A percentile compares a stretch with the other conserved stretches of the same genome.
Conservation (phyloP, 2,888 invertebrate genomes). For the Drosophila austrosaltans region DNA sequence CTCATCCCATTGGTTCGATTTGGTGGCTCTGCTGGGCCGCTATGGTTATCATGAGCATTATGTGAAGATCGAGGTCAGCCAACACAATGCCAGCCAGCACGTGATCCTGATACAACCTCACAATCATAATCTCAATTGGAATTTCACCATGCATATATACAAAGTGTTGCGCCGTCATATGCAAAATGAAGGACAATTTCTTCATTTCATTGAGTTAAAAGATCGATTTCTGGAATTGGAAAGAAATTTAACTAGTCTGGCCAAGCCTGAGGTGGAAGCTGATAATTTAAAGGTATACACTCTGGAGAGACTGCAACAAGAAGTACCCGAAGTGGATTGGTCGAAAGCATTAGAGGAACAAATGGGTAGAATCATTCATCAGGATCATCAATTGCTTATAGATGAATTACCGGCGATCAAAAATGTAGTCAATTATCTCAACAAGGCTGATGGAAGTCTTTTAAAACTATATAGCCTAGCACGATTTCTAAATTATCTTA, state of each 20-base stretch:
- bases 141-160: conserved; percentile 57
- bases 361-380: conserved; percentile 46
- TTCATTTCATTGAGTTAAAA: conserved; percentile 27
- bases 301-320: conserved; percentile 48
- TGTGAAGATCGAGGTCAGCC: conserved; percentile 59
- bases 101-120: conserved; percentile 68
- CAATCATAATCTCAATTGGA: conserved; percentile 45
- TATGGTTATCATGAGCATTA: conserved; percentile 75
- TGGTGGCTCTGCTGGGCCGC: conserved; percentile 60
- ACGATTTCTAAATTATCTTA: conserved; percentile 66
- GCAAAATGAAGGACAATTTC: conserved; percentile 11
- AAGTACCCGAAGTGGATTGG: conserved; percentile 64
- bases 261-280: conserved; percentile 46
- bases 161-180: conserved; percentile 44
- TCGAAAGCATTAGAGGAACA: conserved; percentile 48
- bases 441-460: conserved; percentile 47
- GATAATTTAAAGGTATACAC: conserved; percentile 51
- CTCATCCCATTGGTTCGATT: conserved; percentile 60
- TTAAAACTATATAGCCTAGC: conserved; percentile 68
- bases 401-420: conserved; percentile 57
- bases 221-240: conserved; percentile 59
- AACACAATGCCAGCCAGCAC: conserved; percentile 63
- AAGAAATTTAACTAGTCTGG: conserved; percentile 34
- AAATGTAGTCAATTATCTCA: conserved; percentile 53
- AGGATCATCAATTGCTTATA: conserved; percentile 56